phyloP scores from a whole-genome alignment of 2,797 vertebrate genomes.

The Artibeus jamaicensis region DNA sequence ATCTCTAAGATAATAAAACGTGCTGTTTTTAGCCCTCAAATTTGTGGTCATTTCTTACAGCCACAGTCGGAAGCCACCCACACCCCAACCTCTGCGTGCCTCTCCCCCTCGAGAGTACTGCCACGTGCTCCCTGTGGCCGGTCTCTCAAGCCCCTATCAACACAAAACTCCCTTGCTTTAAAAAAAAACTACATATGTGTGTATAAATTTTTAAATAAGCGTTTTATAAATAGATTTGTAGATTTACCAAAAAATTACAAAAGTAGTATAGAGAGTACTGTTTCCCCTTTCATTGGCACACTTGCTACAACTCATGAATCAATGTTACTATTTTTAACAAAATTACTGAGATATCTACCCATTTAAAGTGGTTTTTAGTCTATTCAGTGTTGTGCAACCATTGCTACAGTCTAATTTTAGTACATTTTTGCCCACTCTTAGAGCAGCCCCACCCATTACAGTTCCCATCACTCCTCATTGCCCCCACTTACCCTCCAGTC shows the following conservation, averaged over 20 bases:
- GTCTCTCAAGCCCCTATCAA: neutral
- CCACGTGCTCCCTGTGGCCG: neutral
- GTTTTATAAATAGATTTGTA: neutral
- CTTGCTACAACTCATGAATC: neutral
- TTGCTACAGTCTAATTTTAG: neutral
- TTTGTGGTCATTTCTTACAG: neutral
- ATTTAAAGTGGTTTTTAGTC: neutral
- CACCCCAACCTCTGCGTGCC: neutral
- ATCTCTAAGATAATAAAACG: conserved; percentile 39
- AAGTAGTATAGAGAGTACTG: neutral
- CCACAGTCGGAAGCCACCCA: neutral
- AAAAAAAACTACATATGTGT: neutral
- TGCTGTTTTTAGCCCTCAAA: neutral
- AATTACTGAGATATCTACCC: neutral
- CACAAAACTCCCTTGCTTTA: neutral
- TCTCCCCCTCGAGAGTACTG: neutral
- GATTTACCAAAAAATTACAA: neutral
- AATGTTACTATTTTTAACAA: neutral
- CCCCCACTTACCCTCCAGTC: neutral
- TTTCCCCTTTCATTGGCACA: neutral
- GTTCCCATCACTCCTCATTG: neutral
- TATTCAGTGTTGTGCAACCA: neutral
- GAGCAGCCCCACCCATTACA: neutral
- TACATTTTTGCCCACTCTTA: neutral
- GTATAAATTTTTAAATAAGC: neutral